phyloP scores from a whole-genome alignment of 2,113 vertebrate genomes.

The Phrynocephalus versicolor region DNA sequence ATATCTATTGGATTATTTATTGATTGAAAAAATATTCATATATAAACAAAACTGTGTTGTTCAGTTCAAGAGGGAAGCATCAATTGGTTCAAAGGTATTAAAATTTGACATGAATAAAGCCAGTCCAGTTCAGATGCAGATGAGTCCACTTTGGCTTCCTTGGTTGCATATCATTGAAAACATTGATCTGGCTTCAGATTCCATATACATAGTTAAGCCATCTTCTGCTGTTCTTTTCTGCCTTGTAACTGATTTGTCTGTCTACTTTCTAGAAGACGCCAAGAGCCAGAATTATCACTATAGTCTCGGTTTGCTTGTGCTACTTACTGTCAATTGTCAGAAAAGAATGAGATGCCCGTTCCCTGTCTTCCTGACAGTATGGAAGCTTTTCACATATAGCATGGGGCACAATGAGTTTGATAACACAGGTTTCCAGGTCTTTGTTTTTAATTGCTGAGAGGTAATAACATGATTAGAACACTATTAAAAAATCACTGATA shows the following conservation, averaged over 20 bases:
- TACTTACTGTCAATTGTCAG: background rate
- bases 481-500: conserved; percentile 85
- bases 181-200: background rate
- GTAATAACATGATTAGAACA: conserved; percentile 84
- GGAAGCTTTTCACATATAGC: conserved; percentile 2
- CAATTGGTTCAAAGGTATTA: no score
- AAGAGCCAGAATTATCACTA: background rate
- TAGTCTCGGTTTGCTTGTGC: background rate
- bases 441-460: conserved; percentile 85
- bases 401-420: conserved; percentile 48
- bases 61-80: no score
- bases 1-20: no score
- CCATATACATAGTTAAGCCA: background rate
- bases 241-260: background rate
- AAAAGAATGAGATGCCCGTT: background rate
- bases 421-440: conserved; percentile 72
- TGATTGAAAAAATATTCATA: no score
- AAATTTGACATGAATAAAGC: no score
- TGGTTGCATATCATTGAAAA: no score
- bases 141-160: no score
- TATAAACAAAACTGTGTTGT: no score
- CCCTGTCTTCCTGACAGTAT: background rate
- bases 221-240: background rate
- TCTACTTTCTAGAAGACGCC: background rate
- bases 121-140: no score